Evolutionary conservation across 2,888 invertebrate genomes (phyloP).

Genomic region (Taenaris catops): DNA sequence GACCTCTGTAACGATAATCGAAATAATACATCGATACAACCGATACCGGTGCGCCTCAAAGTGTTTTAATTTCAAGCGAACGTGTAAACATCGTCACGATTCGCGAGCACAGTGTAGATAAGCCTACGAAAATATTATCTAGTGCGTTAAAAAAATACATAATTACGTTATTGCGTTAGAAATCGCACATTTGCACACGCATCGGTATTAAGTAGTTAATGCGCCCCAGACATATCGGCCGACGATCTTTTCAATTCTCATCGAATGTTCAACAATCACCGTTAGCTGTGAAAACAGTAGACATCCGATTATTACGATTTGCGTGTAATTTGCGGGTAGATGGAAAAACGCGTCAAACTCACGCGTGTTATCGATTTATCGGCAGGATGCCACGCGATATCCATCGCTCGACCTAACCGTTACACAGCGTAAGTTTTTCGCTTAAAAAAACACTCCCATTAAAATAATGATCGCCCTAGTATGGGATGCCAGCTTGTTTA

Average conservation of each 20-base stretch:
- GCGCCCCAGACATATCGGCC: slow-evolving; percentile 54
- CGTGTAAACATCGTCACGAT: slow-evolving; percentile 59
- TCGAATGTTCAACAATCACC: slow-evolving; percentile 52
- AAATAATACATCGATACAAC: slow-evolving; percentile 7
- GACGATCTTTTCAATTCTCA: slow-evolving; percentile 62
- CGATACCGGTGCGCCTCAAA: slow-evolving; percentile 19
- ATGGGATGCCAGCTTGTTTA: slow-evolving; percentile 67
- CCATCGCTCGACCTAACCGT: slow-evolving; percentile 60
- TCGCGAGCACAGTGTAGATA: slow-evolving; percentile 55
- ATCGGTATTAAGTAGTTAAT: slow-evolving; percentile 75
- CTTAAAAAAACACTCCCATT: slow-evolving; percentile 69
- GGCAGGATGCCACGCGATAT: slow-evolving; percentile 68
- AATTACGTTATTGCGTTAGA: slow-evolving; percentile 67
- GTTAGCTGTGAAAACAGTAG: slow-evolving; percentile 54
- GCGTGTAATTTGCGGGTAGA: slow-evolving; percentile 37
- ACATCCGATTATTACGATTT: slow-evolving; percentile 52
- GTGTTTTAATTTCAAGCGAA: slow-evolving; percentile 30
- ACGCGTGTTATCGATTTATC: slow-evolving; percentile 70
- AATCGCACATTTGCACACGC: slow-evolving; percentile 68
- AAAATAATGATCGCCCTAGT: slow-evolving; percentile 72
- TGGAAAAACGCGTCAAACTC: slow-evolving; percentile 58
- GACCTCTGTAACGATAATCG: slow-evolving; percentile 3
- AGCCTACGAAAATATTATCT: slow-evolving; percentile 67
- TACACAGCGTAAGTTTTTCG: slow-evolving; percentile 63
- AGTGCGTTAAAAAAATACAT: slow-evolving; percentile 54